Percentiles rank a stretch among this genome's conserved stretches.
Conservation (phyloP, 2,888 invertebrate genomes). For the Platypus cylindrus region DNA sequence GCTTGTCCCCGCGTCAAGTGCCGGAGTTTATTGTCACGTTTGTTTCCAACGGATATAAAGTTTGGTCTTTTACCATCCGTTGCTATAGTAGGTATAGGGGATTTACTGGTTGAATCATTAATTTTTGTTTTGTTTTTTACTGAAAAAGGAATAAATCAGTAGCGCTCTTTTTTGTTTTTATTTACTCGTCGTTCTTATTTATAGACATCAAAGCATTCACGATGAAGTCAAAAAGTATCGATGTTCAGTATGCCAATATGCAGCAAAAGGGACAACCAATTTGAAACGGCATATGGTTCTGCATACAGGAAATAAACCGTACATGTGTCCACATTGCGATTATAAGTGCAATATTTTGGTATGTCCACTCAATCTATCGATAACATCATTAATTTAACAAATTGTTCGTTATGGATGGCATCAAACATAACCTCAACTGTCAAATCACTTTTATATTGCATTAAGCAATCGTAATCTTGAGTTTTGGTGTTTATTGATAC, state of each 20-base stretch:
- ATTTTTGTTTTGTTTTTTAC: too few species aligned
- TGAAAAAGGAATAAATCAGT: constrained; percentile 8
- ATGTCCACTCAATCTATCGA: constrained; percentile 27
- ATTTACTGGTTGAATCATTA: too few species aligned
- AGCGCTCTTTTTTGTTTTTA: constrained; percentile 3
- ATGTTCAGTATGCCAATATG: constrained; percentile 59
- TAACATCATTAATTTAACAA: too few species aligned
- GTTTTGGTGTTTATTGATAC: neutral
- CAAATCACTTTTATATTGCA: too few species aligned
- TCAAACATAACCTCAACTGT: too few species aligned
- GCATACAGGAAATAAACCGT: constrained; percentile 74
- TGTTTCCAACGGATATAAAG: constrained; percentile 6
- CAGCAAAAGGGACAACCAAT: constrained; percentile 52
- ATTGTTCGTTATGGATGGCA: too few species aligned
- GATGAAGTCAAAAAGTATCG: constrained; percentile 39
- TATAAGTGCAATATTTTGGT: constrained; percentile 70
- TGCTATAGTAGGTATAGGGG: too few species aligned
- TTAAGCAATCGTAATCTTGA: too few species aligned
- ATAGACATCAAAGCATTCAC: constrained; percentile 51
- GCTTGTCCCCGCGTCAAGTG: constrained; percentile 10
- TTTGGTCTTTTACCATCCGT: constrained; percentile 11
- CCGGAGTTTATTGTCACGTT: constrained; percentile 15
- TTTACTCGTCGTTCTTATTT: too few species aligned
- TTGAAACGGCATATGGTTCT: constrained; percentile 66
- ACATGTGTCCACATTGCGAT: constrained; percentile 70